Percentiles rank a stretch among this genome's conserved stretches.
phyloP scores from a whole-genome alignment of 2,113 vertebrate genomes.

The Callaeas wilsoni region DNA sequence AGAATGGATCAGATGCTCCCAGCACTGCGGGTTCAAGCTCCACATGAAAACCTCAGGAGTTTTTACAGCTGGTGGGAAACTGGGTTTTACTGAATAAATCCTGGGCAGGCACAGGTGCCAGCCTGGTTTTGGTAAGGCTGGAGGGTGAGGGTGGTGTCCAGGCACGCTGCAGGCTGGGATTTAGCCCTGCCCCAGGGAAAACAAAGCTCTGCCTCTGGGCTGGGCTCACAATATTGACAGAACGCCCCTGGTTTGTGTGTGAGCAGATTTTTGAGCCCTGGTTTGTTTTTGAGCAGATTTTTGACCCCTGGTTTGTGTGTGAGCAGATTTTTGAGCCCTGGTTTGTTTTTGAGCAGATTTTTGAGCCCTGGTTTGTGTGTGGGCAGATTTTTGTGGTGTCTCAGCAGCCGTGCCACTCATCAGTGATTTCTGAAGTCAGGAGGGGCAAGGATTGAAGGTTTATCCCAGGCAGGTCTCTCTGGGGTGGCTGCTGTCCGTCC shows the following conservation, averaged over 20 bases:
- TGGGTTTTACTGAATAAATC: neutral
- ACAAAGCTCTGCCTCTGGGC: neutral
- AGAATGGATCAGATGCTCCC: neutral
- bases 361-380: neutral
- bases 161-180: neutral
- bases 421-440: neutral
- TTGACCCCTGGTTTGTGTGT: neutral
- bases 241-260: neutral
- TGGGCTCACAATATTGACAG: neutral
- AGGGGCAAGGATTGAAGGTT: neutral
- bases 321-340: neutral
- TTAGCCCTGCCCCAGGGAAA: neutral
- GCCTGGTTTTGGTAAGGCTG: neutral
- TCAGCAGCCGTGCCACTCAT: neutral
- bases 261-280: neutral
- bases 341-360: neutral
- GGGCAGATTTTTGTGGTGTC: neutral
- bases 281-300: neutral
- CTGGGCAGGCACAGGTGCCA: neutral
- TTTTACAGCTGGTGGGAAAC: neutral
- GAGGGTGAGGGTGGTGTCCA: neutral
- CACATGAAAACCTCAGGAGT: neutral
- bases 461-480: neutral
- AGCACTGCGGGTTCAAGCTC: neutral
- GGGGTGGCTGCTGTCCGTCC: neutral